These are phyloP conservation scores for Denticeps clupeoides DNA, from an alignment of 2,797 vertebrate genomes.

Conservation along the genomic window DNA sequence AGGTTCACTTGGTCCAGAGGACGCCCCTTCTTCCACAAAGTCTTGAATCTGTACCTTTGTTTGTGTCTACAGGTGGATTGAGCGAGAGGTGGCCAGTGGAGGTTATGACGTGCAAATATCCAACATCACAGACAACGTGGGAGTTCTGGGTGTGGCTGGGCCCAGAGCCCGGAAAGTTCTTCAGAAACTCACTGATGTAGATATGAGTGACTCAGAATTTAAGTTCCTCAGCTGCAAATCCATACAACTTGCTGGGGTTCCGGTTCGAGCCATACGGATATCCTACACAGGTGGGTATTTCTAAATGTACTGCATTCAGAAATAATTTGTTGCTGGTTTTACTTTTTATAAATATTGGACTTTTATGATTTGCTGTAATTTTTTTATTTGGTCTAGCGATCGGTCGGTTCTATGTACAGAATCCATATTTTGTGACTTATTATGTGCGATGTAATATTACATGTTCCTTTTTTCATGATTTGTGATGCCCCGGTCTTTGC, in stretches of 20 bases:
- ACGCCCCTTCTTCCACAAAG: no score
- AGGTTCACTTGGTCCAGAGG: no score
- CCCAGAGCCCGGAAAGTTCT: slow-evolving; percentile 79
- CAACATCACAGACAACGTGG: slow-evolving; percentile 78
- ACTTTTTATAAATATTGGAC: no score
- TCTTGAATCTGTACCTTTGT: no score
- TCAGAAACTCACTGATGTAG: slow-evolving; percentile 78
- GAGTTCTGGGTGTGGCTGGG: slow-evolving; percentile 82
- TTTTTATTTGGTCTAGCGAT: no score
- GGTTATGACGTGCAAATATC: slow-evolving; percentile 69
- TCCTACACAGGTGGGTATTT: slow-evolving; percentile 78
- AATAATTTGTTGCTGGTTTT: no score
- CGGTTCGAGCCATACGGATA: slow-evolving; percentile 80
- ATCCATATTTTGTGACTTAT: no score
- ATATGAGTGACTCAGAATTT: slow-evolving; percentile 72
- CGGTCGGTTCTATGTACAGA: no score
- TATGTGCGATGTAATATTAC: no score
- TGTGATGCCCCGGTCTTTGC: no score
- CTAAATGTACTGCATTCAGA: neutral
- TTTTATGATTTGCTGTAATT: no score
- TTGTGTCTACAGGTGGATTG: slow-evolving; percentile 94
- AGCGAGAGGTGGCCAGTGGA: slow-evolving; percentile 60
- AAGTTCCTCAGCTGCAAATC: slow-evolving; percentile 81
- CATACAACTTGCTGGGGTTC: slow-evolving; percentile 62
- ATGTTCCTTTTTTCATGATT: no score